phyloP scores from a whole-genome alignment of 1,140 invertebrate species.

The Araneus ventricosus region DNA sequence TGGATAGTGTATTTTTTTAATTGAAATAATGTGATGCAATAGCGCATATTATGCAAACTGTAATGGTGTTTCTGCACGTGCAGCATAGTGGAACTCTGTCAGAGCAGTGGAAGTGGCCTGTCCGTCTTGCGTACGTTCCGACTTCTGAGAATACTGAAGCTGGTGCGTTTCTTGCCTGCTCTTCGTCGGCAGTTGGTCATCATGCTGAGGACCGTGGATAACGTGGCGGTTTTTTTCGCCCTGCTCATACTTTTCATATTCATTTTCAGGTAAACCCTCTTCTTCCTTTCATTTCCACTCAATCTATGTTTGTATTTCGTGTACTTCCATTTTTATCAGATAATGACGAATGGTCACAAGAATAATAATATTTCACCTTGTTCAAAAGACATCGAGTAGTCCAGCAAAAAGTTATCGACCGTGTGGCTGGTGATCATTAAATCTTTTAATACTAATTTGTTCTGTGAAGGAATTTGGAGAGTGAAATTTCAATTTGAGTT shows the following conservation, averaged over 20 bases:
- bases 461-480: too few relatives aligned
- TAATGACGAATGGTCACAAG: background rate
- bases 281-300: background rate
- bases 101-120: conserved; percentile 91
- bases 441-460: too few relatives aligned
- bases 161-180: conserved; percentile 99
- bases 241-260: conserved; percentile 99
- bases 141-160: conserved; percentile 95
- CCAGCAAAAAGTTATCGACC: too few relatives aligned
- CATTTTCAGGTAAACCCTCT: conserved; percentile 97
- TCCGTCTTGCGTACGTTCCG: conserved; percentile 98
- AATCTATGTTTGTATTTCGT: background rate
- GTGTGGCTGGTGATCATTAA: too few relatives aligned
- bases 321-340: too few relatives aligned
- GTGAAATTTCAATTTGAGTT: too few relatives aligned
- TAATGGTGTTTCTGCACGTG: background rate
- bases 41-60: background rate
- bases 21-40: background rate
- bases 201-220: conserved; percentile 98
- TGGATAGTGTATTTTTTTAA: too few relatives aligned
- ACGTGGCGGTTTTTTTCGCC: conserved; percentile 98
- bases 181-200: conserved; percentile 97
- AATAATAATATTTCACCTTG: background rate
- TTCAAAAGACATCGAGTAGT: too few relatives aligned
- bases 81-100: conserved; percentile 87